Evolutionary conservation across 1,140 invertebrate genomes (phyloP), one percentile per base, ranked within the genome.

Genomic region (Chrysoperla carnea): DNA sequence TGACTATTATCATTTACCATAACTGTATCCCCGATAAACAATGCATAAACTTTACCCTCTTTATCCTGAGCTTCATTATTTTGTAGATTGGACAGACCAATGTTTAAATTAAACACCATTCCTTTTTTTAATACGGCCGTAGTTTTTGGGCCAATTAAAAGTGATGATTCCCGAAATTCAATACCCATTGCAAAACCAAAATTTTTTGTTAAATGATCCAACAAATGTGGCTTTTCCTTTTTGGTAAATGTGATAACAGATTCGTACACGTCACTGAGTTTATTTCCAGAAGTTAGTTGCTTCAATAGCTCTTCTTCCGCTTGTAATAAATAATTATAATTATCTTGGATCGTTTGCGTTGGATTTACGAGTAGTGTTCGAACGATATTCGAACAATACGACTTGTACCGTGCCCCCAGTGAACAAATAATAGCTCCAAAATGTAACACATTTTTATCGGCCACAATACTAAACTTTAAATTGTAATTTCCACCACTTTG

Each of bases 341-440:
- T 87, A 46, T 82, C 79, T 70, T 92, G 67, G 52, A 78, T 61
- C 47, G 65, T 59, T 58, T 81, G 83, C 2, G 82, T 81, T 6
- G 96, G 96, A 67, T 97, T 94, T 1, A 99, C 91, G 50, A 99
- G 64, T 45, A 99, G 68, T n/a, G 96, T 99, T 42, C 96, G 74
- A 9, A 93, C 88, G 52, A 99, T 88, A 61, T 99, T 99, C 0
- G 95, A 94, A 65, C 96, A 99, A 57, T 99, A 99, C 0, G 83
- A 90, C 60, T 95, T 96, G 62, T 97, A 99, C 40, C 95, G 70
- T 11, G 82, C 81, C 15, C 96, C 96, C 46, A 99, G 63, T 14
- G 86, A 88, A 65, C 92, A 95, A 35, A 95, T 82, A 47, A 99
- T 98, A 0, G 90, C 79, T 36, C 93, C 95, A 68, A 97, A 99